These are phyloP conservation scores for Microcebus murinus DNA, from an alignment of 2,113 vertebrate species.

Conservation along the genomic window DNA sequence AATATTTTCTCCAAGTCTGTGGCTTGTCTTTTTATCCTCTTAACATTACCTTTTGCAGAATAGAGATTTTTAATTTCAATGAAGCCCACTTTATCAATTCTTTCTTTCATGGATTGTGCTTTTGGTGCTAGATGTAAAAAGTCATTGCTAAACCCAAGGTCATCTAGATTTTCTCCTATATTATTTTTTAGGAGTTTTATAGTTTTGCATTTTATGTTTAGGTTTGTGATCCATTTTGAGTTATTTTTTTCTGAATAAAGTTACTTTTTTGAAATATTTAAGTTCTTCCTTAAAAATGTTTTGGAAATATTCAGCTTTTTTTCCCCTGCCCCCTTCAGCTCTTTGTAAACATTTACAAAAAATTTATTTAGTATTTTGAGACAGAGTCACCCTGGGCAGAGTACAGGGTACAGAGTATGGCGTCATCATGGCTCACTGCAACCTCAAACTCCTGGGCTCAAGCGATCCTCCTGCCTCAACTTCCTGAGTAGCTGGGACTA, in stretches of 20 bases:
- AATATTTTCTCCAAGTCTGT: not conserved
- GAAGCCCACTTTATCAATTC: not conserved
- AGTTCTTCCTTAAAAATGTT: not conserved
- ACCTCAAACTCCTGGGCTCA: no score
- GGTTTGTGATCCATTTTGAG: not conserved
- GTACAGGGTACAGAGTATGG: no score
- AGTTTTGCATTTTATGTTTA: not conserved
- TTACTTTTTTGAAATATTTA: conserved; percentile 4
- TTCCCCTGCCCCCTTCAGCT: no score
- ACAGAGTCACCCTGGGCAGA: no score
- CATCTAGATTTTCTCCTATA: not conserved
- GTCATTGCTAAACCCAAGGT: not conserved
- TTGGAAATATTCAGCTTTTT: not conserved
- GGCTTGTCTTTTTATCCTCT: not conserved
- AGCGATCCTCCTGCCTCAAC: no score
- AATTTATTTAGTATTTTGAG: no score
- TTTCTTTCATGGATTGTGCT: not conserved
- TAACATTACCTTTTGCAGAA: not conserved
- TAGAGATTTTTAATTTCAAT: not conserved
- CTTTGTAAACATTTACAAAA: no score
- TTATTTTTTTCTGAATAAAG: not conserved
- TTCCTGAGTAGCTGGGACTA: no score
- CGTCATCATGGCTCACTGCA: no score
- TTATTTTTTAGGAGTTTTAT: not conserved
- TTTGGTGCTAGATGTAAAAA: not conserved